Base-by-base conservation (phyloP, 1,140 invertebrate species). In the Drosophila insularis region DNA sequence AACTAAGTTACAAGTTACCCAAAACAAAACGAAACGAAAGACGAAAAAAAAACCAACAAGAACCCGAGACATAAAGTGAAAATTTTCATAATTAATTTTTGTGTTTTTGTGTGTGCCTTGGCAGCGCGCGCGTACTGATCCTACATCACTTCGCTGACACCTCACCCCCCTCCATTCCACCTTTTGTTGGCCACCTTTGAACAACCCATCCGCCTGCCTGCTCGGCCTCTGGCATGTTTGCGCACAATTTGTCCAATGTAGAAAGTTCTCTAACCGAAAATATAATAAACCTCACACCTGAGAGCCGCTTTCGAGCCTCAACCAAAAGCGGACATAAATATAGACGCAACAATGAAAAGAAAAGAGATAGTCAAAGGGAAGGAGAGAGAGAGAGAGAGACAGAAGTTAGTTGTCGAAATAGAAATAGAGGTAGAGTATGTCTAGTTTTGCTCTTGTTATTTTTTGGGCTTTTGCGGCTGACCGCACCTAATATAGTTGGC, bases 21-120 rank as follows among this genome's bases (percentile, higher is more conserved):
- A 19, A 50, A 19, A 50, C 32, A 8, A 35, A 27, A 27, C 27
- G 27, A 27, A 27, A 27, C 27, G 32, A 21, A 21, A 50, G 5
- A n/a, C 4, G 11, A 11, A 50, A 50, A 8, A 19, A 46, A 50
- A 21, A 50, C 8, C 43, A 50, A 50, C 21, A 50, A 63, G 46
- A 46, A 63, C 27, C 39, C 39, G 21, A 46, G 27, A 40, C 43
- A 43, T 32, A 63, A 63, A 63, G 61, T 63, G 61, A 63, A 46
- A 63, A 63, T 50, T 61, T 61, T 61, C 59, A 61, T 61, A 61
- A 61, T 61, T 61, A 61, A 61, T 61, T 61, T 61, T 50, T 50
- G 43, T 50, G 43, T 50, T 50, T 50, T 46, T 46, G 43, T 50
- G 43, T 50, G 43, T 21, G 10, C 43, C 6, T 46, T 19, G 43